A percentile compares a stretch with the other conserved stretches of the same genome.
These are phyloP conservation scores for Whitmania pigra DNA, from an alignment of 1,140 invertebrate genomes.

Conservation along the genomic window DNA sequence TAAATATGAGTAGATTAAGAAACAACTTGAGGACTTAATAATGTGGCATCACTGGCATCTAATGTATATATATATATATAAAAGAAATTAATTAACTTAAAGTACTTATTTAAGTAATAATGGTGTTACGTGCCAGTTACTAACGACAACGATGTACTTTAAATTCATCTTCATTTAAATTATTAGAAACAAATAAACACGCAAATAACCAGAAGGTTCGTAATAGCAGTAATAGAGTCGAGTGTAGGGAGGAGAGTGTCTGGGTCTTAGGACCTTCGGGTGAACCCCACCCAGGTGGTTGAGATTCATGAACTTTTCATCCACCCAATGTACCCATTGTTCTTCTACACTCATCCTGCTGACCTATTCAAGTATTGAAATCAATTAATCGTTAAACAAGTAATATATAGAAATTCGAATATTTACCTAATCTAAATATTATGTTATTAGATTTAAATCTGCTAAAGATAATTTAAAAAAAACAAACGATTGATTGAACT, in stretches of 20 bases:
- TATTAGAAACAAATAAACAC: neutral
- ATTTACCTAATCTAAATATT: too few relatives aligned
- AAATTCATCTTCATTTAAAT: too few relatives aligned
- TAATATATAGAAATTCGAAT: too few relatives aligned
- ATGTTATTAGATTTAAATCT: too few relatives aligned
- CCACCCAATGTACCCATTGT: conserved; percentile 33
- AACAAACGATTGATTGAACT: too few relatives aligned
- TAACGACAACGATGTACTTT: too few relatives aligned
- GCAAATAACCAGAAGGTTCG: neutral
- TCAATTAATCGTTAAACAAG: neutral
- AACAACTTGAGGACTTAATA: neutral
- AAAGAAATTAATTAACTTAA: too few relatives aligned
- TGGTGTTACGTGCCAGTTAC: too few relatives aligned
- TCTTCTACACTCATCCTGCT: conserved; percentile 30
- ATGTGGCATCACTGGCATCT: neutral
- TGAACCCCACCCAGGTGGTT: conserved; percentile 26
- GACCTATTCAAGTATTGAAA: conserved; percentile 9
- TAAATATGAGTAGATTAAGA: neutral
- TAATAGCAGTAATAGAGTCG: conserved; percentile 34
- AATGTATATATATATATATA: too few relatives aligned
- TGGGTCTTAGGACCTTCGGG: conserved; percentile 18
- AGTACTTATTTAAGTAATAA: too few relatives aligned
- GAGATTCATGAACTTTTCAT: conserved; percentile 25
- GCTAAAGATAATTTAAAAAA: too few relatives aligned
- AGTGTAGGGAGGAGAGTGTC: conserved; percentile 28